phyloP scores from a whole-genome alignment of 2,797 vertebrate species.

The Hoplostethus atlanticus region DNA sequence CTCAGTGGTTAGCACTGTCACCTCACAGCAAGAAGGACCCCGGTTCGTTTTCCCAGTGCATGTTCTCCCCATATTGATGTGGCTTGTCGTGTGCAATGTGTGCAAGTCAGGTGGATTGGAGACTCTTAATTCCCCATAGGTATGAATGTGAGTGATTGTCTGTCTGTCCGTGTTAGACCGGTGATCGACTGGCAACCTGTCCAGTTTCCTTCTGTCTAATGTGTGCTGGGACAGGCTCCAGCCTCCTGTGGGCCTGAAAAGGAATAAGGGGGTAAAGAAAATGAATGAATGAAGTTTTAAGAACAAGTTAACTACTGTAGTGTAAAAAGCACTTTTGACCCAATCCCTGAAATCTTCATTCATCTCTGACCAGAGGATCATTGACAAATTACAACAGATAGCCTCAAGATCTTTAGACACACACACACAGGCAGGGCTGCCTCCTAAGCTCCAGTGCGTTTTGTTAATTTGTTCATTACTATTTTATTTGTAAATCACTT shows the following conservation, averaged over 20 bases:
- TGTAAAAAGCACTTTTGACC: not conserved
- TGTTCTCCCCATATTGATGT: too few species aligned
- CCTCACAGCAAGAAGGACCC: not conserved
- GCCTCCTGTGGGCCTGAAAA: too few species aligned
- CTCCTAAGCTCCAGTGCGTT: conserved; percentile 13
- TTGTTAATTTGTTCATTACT: conserved; percentile 39
- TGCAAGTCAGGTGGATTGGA: not conserved
- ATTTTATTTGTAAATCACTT: conserved; percentile 32
- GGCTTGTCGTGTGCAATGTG: not conserved
- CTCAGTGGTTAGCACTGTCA: not conserved
- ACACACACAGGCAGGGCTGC: conserved; percentile 6
- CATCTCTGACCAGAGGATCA: not conserved
- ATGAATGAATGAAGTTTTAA: too few species aligned
- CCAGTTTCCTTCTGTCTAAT: not conserved
- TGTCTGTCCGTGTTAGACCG: too few species aligned
- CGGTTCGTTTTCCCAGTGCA: not conserved
- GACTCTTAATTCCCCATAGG: not conserved
- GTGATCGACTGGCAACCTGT: not conserved
- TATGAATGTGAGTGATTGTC: not conserved
- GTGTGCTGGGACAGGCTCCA: too few species aligned
- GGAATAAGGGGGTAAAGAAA: not conserved
- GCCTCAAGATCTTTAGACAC: not conserved
- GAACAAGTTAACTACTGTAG: not conserved
- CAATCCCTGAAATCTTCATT: not conserved
- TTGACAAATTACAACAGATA: not conserved